Evolutionary conservation across 2,113 vertebrate species (phyloP).

Genomic region (Pao palembangensis): DNA sequence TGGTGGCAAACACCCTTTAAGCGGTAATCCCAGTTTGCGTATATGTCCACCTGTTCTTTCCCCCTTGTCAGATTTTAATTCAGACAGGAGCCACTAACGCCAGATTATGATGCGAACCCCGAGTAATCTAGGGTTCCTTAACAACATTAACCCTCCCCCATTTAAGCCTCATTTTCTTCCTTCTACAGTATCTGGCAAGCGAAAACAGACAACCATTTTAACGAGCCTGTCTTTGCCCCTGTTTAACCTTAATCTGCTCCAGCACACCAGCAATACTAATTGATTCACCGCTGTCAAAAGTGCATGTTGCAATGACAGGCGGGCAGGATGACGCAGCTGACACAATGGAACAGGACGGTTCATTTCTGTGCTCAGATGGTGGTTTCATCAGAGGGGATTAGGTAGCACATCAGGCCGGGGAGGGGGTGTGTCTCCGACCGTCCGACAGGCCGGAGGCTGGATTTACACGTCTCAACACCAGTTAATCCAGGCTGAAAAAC

Average conservation of each 20-base stretch:
- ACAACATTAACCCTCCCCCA: constrained; percentile 12
- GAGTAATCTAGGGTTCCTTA: too few species aligned
- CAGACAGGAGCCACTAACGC: neutral
- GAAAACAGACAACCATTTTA: constrained; percentile 35
- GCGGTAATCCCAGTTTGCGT: neutral
- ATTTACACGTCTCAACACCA: constrained; percentile 50
- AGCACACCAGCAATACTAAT: constrained; percentile 43
- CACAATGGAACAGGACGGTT: constrained; percentile 19
- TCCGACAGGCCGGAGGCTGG: constrained; percentile 41
- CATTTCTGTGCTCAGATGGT: constrained; percentile 42
- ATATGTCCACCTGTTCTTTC: neutral
- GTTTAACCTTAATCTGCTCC: constrained; percentile 50
- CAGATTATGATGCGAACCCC: neutral
- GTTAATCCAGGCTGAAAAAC: constrained; percentile 48
- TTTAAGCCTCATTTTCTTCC: constrained; percentile 34
- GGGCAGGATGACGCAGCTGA: constrained; percentile 21
- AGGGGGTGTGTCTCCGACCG: constrained; percentile 37
- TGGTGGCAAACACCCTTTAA: neutral
- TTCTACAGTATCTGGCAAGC: constrained; percentile 7
- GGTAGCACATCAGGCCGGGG: constrained; percentile 41
- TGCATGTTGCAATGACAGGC: constrained; percentile 22
- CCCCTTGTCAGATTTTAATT: neutral
- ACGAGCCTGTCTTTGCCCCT: constrained; percentile 40
- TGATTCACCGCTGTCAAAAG: constrained; percentile 38
- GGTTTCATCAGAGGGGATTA: constrained; percentile 56